These are phyloP conservation scores for Flabesymbios commensalis DNA, from an alignment of 2,888 invertebrate species.

Conservation along the genomic window DNA sequence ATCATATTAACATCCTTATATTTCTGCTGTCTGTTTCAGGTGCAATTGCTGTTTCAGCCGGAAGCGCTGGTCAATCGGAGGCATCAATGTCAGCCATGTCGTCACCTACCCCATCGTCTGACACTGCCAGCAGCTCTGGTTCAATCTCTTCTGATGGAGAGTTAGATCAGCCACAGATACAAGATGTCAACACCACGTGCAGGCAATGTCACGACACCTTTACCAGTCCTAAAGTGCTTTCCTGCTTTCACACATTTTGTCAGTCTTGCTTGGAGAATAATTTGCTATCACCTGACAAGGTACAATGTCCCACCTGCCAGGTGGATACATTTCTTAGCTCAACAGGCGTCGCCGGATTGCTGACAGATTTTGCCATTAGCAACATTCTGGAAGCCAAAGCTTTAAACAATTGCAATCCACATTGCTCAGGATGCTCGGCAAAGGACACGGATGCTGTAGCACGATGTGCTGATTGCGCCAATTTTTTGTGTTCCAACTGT, in stretches of 20 bases:
- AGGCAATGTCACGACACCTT: slow-evolving; percentile 76
- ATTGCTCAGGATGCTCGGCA: slow-evolving; percentile 94
- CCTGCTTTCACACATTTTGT: slow-evolving; percentile 76
- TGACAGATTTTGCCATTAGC: slow-evolving; percentile 70
- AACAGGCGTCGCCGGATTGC: slow-evolving; percentile 69
- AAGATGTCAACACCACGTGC: slow-evolving; percentile 60
- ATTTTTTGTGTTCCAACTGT: slow-evolving; percentile 94
- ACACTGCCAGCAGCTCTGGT: slow-evolving; percentile 31
- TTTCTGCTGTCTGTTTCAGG: no score
- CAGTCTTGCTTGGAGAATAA: slow-evolving; percentile 77
- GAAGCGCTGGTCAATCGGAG: no score
- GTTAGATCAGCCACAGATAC: slow-evolving; percentile 1
- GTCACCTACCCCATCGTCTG: slow-evolving; percentile 56
- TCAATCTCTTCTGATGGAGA: slow-evolving; percentile 47
- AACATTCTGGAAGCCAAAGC: slow-evolving; percentile 62
- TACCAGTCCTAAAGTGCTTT: slow-evolving; percentile 57
- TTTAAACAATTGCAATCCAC: slow-evolving; percentile 56
- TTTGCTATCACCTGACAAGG: slow-evolving; percentile 69
- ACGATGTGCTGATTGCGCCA: slow-evolving; percentile 94
- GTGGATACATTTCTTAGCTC: slow-evolving; percentile 51
- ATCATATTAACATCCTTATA: no score
- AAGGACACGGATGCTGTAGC: slow-evolving; percentile 93
- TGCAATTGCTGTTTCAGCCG: no score
- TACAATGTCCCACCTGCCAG: slow-evolving; percentile 74
- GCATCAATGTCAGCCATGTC: slow-evolving; percentile 39